Percentiles rank a stretch among this genome's conserved stretches.
Evolutionary conservation across 2,888 invertebrate species (phyloP).

Genomic region (Meiosimyza platycephala): DNA sequence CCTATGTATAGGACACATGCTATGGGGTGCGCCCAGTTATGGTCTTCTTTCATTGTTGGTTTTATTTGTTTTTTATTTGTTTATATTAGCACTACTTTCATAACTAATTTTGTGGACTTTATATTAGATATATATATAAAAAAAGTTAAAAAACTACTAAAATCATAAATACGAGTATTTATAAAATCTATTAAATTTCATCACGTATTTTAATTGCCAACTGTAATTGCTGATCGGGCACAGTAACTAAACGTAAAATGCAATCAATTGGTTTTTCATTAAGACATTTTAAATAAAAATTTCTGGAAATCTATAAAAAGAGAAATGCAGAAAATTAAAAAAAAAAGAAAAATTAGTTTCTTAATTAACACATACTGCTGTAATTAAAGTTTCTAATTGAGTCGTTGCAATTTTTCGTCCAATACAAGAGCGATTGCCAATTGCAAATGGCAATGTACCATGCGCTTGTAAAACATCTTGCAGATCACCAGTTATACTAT

Average conservation of each 20-base stretch:
- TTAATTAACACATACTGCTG: constrained; percentile 69
- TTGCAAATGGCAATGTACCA: constrained; percentile 84
- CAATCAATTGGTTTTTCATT: constrained; percentile 70
- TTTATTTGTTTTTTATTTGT: constrained; percentile 52
- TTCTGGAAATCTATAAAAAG: constrained; percentile 66
- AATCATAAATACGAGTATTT: constrained; percentile 15
- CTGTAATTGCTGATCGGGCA: constrained; percentile 67
- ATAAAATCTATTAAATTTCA: constrained; percentile 1
- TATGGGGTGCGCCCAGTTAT: constrained; percentile 55
- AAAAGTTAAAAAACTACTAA: constrained; percentile 20
- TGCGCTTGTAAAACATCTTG: constrained; percentile 71
- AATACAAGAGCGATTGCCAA: constrained; percentile 85
- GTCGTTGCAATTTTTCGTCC: constrained; percentile 83
- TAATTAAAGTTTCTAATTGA: constrained; percentile 77
- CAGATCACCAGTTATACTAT: constrained; percentile 60
- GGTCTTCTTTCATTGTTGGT: constrained; percentile 56
- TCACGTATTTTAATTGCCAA: constrained; percentile 48
- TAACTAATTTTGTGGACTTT: constrained; percentile 41
- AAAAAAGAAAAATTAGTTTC: constrained; percentile 11
- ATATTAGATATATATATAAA: constrained; percentile 21
- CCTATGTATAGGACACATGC: constrained; percentile 53
- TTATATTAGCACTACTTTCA: constrained; percentile 58
- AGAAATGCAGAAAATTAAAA: constrained; percentile 6
- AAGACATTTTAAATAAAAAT: constrained; percentile 69
- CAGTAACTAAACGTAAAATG: constrained; percentile 72